Evolutionary conservation across 2,113 vertebrate genomes (phyloP), one percentile per base, ranked within the genome.

Genomic region (Anhinga anhinga): DNA sequence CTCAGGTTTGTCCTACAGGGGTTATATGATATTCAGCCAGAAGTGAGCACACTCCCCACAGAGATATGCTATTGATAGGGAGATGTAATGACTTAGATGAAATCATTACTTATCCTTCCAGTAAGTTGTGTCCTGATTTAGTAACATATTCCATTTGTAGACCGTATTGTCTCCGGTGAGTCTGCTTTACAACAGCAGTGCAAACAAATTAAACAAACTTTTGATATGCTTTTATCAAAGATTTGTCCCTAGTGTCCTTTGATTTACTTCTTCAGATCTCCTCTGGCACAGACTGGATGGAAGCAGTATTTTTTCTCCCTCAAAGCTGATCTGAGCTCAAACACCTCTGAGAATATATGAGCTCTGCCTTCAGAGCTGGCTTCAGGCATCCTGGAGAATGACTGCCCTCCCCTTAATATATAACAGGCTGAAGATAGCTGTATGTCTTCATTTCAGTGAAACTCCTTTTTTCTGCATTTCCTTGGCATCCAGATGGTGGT

Each of bases 191-290:
- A 90, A 76, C 32, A 93, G 81, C 40, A 73, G 45, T 42, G 87
- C 88, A 92, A 96, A 69, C 69, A 80, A 95, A 96, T 89, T 93
- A 90, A 91, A 92, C 58, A 93, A 90, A 95, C 20, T 84, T 92
- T 82, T 83, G 85, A 84, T 91, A 93, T 4, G 15, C 71, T 88
- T 70, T 92, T 89, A 67, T 65, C 79, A 88, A 82, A 92, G 80
- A 78, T 90, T 82, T 49, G 45, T 95, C 90, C 78, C 65, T 44
- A 44, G 88, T 82, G 77, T 82, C 79, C 73, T 96, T 86, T 89
- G 85, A 95, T 80, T 91, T 76, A 81, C 58, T 94, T 93, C 83
- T 62, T 44, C 82, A 95, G 80, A 67, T 91, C 81, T 93, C 73
- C 63, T 93, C 69, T 84, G 76, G 72, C 76, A 86, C 13, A 0